Evolutionary conservation across 2,113 vertebrate genomes (phyloP), one percentile per base, ranked within the genome.

Genomic region (Morone saxatilis): DNA sequence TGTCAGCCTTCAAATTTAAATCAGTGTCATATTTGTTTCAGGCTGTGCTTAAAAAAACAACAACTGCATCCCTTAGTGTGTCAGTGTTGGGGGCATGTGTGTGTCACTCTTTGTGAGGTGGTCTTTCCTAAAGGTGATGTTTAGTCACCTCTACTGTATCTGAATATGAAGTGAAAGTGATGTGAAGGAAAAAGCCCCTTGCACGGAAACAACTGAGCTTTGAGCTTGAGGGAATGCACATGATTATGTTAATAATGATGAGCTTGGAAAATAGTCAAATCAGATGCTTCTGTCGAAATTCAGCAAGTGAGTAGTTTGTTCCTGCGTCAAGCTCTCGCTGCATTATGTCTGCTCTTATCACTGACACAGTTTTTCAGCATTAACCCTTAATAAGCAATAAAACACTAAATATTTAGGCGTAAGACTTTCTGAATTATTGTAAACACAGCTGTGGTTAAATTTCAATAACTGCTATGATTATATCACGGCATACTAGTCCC

Each of bases 221-320:
- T 68, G 71, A 71, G 51, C 16, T 67, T 65, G 17, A 63, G 63
- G 31, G 11, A 67, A 61, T 77, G 60, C 50, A 75, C 65, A 86
- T 71, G 36, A 73, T n/a, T 87, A 91, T 91, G 88, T 81, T 84
- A 87, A 91, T 83, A 65, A n/a, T 14, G 7, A 67, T 74, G n/a
- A 67, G 20, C 25, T 48, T 85, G 92, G 93, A 93, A 93, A 93
- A 93, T 91, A 92, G 63, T 87, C 81, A 90, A 81, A 91, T 83
- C 36, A 80, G 36, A 6, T 69, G 22, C 41, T 86, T 84, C 60
- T 70, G 71, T 41, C 60, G 41, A 81, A 80, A 2, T 62, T 74
- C 17, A 22, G 17, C 38, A 31, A 22, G 61, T 91, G 80, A 83
- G 71, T 90, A 78, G 82, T 83, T 90, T 91, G 76, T 93, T 94